These are phyloP conservation scores for Linurgus olivaceus DNA, from an alignment of 2,797 vertebrate genomes.

Conservation along the genomic window DNA sequence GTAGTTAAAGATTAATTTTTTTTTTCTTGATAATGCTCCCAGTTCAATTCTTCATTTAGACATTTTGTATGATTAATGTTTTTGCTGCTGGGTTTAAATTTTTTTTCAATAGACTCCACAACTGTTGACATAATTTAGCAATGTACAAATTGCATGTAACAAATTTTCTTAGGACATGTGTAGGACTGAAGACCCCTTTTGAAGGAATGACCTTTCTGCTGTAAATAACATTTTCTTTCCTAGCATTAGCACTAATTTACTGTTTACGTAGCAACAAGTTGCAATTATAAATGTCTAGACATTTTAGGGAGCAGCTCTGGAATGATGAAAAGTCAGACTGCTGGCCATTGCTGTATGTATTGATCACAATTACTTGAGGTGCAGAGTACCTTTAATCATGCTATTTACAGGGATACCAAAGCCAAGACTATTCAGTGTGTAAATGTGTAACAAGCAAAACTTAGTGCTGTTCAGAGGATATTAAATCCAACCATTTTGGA, in stretches of 20 bases:
- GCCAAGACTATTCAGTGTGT: not conserved
- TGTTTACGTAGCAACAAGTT: not conserved
- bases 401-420: not conserved
- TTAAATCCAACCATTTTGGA: not conserved
- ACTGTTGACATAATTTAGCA: not conserved
- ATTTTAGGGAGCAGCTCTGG: not conserved
- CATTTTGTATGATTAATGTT: constrained; percentile 51
- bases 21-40: constrained; percentile 23
- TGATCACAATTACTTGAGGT: not conserved
- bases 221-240: constrained; percentile 20
- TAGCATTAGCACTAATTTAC: constrained; percentile 17
- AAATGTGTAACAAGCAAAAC: not conserved
- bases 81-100: not conserved
- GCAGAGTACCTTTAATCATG: not conserved
- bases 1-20: constrained; percentile 5
- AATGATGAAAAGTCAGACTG: not conserved
- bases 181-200: not conserved
- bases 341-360: not conserved
- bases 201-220: constrained; percentile 17
- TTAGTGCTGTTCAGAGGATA: not conserved
- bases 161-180: not conserved
- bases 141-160: not conserved
- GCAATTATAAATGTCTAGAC: constrained; percentile 6
- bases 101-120: constrained; percentile 7
- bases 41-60: constrained; percentile 28